Base-by-base conservation (phyloP, 1,140 invertebrate genomes). In the Aphelinus atriplicis region DNA sequence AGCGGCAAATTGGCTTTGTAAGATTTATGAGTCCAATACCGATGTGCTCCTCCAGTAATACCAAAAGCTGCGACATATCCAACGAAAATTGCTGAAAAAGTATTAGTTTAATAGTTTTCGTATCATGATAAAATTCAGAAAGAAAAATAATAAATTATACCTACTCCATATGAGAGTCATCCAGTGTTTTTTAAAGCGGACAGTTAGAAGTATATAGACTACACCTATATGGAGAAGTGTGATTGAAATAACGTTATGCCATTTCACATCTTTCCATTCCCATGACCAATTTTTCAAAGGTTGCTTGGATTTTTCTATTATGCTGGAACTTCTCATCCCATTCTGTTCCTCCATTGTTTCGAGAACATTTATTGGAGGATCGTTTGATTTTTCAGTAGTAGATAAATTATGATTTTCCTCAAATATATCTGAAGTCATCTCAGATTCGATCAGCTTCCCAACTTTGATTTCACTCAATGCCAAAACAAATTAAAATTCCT, bases 21-120 rank as follows among this genome's bases (percentile, higher is more conserved):
- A 5, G 94, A 89, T 72, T 92, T 89, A 86, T 97, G 96, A 53
- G 93, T 90, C 94, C 94, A 97, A 46, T 93, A 91, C 46, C 96
- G 90, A 87, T 97, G 96, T 1, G 90, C 93, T 2, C 96, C 96
- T 46, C 90, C 95, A 1, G 95, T 97, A 5, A 97, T 88, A n/a
- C 93, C 93, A 71, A 93, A 90, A 55, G 90, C 92, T 26, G 87
- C 88, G 0, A 91, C 69, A 9, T 85, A 80, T 46, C 89, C 90
- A 7, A 89, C 79, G 0, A 51, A 62, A 2, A 89, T 80, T 56
- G 83, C 92, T 93, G 48, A 64, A 56, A 56, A 55, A 55, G 70
- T 7, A 51, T 63, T 47, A 45, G 3, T 60, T 60, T 60, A 4
- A 60, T 5, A 26, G 4, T 60, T 60, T 60, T 60, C 3, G 42